phyloP scores from a whole-genome alignment of 2,888 invertebrate genomes.

The Athalia rosae region DNA sequence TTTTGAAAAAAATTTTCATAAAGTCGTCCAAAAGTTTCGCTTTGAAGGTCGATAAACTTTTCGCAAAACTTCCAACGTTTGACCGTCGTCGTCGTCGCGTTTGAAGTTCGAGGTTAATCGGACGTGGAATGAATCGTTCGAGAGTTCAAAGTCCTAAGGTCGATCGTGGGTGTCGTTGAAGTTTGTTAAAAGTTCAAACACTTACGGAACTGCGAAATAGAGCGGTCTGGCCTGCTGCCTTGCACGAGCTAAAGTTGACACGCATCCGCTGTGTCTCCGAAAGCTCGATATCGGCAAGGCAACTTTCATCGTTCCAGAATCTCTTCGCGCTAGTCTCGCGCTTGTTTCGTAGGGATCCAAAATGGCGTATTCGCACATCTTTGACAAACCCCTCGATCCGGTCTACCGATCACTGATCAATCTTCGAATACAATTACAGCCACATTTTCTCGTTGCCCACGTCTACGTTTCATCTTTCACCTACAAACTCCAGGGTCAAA shows the following conservation, averaged over 20 bases:
- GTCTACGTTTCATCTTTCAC: not conserved
- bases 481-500: not conserved
- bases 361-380: conserved; percentile 66
- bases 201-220: conserved; percentile 69
- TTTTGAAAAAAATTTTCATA: not conserved
- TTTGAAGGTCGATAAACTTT: too few species aligned
- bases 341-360: conserved; percentile 60
- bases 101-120: not conserved
- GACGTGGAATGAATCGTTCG: not conserved
- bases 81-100: not conserved
- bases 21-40: not conserved
- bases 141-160: too few species aligned
- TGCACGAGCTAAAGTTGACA: conserved; percentile 64
- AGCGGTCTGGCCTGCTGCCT: conserved; percentile 65
- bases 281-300: conserved; percentile 66
- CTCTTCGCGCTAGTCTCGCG: conserved; percentile 64
- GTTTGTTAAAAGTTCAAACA: conserved; percentile 48
- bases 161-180: not conserved
- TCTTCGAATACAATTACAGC: not conserved
- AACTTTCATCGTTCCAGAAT: conserved; percentile 68
- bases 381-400: not conserved
- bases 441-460: not conserved
- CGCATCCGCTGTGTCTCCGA: conserved; percentile 69
- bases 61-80: not conserved
- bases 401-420: not conserved